Conservation (phyloP, 2,888 invertebrate species). For the Eustalomyia histrio region DNA sequence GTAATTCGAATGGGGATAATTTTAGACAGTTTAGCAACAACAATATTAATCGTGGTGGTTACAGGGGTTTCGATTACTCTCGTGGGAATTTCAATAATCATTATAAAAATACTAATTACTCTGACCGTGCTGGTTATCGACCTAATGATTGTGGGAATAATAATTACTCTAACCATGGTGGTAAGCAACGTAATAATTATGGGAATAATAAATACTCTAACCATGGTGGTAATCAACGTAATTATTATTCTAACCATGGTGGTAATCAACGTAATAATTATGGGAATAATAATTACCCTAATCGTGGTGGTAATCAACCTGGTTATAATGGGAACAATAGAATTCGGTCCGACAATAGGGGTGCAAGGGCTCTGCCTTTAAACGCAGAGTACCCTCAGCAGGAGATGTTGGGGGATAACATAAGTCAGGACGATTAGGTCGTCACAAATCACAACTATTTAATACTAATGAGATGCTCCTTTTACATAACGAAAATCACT, state of each 20-base stretch:
- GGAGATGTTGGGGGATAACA: not conserved
- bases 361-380: not conserved
- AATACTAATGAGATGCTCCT: not conserved
- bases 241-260: slow-evolving; percentile 1
- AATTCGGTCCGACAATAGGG: too few relatives aligned
- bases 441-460: not conserved
- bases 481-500: too few relatives aligned
- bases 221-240: slow-evolving; percentile 5
- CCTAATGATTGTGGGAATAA: not conserved
- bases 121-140: slow-evolving; percentile 9
- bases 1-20: too few relatives aligned
- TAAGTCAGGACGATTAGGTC: too few relatives aligned
- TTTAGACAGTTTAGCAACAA: too few relatives aligned
- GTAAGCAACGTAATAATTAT: too few relatives aligned
- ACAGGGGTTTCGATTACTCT: too few relatives aligned
- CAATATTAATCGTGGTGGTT: too few relatives aligned
- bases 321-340: too few relatives aligned
- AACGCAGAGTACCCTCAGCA: slow-evolving; percentile 15
- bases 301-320: slow-evolving; percentile 17
- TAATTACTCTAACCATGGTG: slow-evolving; percentile 4
- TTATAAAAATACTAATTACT: not conserved
- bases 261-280: too few relatives aligned
- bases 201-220: slow-evolving; percentile 8
- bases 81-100: too few relatives aligned
- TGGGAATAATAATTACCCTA: slow-evolving; percentile 8